Conservation (phyloP, 2,888 invertebrate species). For the Ochlodes sylvanus region DNA sequence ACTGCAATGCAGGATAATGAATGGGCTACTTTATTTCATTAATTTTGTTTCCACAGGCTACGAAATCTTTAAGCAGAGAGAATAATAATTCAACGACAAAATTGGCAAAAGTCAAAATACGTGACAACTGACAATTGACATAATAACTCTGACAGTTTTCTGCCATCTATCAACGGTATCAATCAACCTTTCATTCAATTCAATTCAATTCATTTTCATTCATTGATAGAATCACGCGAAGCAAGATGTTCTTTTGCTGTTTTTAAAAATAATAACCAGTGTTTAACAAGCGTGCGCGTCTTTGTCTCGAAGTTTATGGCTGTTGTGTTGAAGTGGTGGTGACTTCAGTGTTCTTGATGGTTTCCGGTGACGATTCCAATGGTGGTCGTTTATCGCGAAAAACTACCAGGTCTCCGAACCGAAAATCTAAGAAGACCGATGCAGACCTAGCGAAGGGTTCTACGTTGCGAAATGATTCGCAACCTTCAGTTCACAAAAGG, state of each 20-base stretch:
- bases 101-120: background rate
- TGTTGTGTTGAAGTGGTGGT: conserved; percentile 70
- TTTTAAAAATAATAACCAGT: conserved; percentile 59
- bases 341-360: conserved; percentile 81
- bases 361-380: conserved; percentile 85
- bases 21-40: too few species aligned
- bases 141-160: background rate
- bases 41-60: too few species aligned
- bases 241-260: conserved; percentile 55
- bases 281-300: conserved; percentile 68
- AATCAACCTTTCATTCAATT: conserved; percentile 4
- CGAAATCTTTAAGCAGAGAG: background rate
- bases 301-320: conserved; percentile 74
- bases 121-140: background rate
- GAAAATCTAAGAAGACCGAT: conserved; percentile 87
- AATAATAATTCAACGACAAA: background rate
- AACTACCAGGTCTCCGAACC: conserved; percentile 87
- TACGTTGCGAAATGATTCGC: conserved; percentile 85
- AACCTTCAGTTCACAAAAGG: conserved; percentile 93
- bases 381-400: conserved; percentile 87
- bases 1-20: too few species aligned
- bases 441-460: conserved; percentile 86
- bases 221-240: conserved; percentile 49
- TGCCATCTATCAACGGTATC: background rate
- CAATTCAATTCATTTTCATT: background rate